Percentiles rank a stretch among this genome's conserved stretches.
These are phyloP conservation scores for Gopherus evgoodei DNA, from an alignment of 2,113 vertebrate species.

Conservation along the genomic window DNA sequence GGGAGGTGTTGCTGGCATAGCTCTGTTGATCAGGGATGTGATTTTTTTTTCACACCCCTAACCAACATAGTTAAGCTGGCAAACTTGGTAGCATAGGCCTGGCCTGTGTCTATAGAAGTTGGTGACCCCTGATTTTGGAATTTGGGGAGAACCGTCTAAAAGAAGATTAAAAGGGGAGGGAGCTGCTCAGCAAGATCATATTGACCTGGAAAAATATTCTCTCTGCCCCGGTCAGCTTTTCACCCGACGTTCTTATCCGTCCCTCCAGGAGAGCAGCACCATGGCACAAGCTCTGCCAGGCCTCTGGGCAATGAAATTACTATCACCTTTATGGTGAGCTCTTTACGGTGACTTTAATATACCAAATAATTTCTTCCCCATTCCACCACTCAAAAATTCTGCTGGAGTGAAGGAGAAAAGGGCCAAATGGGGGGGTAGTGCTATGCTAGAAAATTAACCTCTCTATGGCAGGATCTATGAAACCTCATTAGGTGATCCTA, in stretches of 20 bases:
- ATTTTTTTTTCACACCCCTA: neutral
- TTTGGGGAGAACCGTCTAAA: neutral
- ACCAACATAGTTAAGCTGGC: neutral
- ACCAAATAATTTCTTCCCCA: neutral
- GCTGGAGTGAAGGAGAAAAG: neutral
- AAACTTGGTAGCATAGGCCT: neutral
- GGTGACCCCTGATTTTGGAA: neutral
- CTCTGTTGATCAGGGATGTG: neutral
- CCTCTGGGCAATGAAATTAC: neutral
- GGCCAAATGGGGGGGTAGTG: neutral
- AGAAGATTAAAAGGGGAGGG: neutral
- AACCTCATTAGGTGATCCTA: neutral
- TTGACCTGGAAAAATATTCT: neutral
- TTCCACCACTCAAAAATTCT: neutral
- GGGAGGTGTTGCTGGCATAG: neutral
- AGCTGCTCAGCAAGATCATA: neutral
- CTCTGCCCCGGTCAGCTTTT: neutral
- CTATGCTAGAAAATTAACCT: too few relatives aligned
- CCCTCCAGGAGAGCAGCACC: neutral
- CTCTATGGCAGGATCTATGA: neutral
- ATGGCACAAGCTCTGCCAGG: neutral
- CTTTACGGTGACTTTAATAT: neutral
- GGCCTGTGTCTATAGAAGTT: neutral
- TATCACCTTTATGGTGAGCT: neutral
- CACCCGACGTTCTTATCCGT: neutral